Base-by-base conservation (phyloP, 2,113 vertebrate genomes). In the Phocoena phocoena region DNA sequence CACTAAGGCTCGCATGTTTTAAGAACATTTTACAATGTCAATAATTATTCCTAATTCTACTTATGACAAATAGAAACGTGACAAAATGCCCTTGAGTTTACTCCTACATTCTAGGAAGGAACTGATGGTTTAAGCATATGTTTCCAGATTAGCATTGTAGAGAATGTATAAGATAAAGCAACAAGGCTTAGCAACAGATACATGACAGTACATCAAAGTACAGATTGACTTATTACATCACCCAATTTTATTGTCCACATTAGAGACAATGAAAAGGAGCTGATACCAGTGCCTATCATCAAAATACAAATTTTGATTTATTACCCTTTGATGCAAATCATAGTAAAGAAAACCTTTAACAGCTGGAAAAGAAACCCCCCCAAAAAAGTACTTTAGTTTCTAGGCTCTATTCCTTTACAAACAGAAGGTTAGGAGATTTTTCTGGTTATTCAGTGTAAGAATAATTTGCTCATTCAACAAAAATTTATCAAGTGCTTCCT, bases 371-470 rank as follows among this genome's bases (percentile, higher is more conserved):
- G 9, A 90, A 92, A 41, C 58, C n/a, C n/a, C 33, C 31, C 23
- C n/a, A 8, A 53, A 80, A 92, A 63, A 73, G 12, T 26, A 63
- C 31, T 62, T 93, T 90, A 6, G 15, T 62, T 93, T 68, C 55
- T 80, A 76, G 18, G 21, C 63, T 95, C 28, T 55, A 12, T 82
- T 86, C 23, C 38, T 83, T 82, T 63, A 87, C n/a, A 67, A 77
- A 71, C 13, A 67, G 79, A 86, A 26, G 15, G 36, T 55, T 82
- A 82, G 14, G 79, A 90, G 28, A 93, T 81, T 91, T 94, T 73
- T 89, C 93, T 95, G 28, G 17, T 86, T 93, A 82, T 94, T 94
- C 83, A 71, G 36, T 90, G 70, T 63, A 88, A 91, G 50, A 85
- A 88, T 58, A 95, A 41, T 71, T 58, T 63, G 28, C 15, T 93